phyloP scores from a whole-genome alignment of 2,113 vertebrate species.

The Strix aluco region DNA sequence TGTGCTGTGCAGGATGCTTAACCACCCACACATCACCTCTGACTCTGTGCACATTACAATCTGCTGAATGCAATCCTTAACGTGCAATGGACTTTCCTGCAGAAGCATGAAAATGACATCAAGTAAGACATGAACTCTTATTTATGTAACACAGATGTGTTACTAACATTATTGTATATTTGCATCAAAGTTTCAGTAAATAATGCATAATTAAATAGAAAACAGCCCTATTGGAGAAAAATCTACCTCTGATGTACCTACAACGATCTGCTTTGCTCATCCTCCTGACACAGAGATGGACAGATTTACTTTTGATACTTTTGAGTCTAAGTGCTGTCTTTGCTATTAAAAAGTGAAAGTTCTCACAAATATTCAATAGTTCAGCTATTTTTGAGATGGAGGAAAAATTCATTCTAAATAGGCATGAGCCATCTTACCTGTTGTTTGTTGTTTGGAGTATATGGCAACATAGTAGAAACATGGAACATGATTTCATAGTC shows the following conservation, averaged over 20 bases:
- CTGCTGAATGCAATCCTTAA: neutral
- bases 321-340: neutral
- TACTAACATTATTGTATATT: neutral
- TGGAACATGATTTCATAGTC: slow-evolving; percentile 99
- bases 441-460: slow-evolving; percentile 96
- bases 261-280: neutral
- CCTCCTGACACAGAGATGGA: neutral
- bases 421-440: slow-evolving; percentile 78
- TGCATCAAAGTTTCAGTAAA: neutral
- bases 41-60: neutral
- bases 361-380: neutral
- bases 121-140: neutral
- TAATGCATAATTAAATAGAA: neutral
- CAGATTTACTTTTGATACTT: neutral
- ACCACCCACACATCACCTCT: neutral
- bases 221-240: neutral
- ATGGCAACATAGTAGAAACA: slow-evolving; percentile 93
- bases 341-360: neutral
- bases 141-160: neutral
- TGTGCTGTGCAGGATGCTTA: neutral
- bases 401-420: neutral
- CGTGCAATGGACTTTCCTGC: neutral
- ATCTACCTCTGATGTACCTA: neutral
- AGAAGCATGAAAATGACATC: neutral
- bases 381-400: neutral